Evolutionary conservation across 2,797 vertebrate species (phyloP), one percentile per base, ranked within the genome.

Genomic region (Argyrosomus regius): DNA sequence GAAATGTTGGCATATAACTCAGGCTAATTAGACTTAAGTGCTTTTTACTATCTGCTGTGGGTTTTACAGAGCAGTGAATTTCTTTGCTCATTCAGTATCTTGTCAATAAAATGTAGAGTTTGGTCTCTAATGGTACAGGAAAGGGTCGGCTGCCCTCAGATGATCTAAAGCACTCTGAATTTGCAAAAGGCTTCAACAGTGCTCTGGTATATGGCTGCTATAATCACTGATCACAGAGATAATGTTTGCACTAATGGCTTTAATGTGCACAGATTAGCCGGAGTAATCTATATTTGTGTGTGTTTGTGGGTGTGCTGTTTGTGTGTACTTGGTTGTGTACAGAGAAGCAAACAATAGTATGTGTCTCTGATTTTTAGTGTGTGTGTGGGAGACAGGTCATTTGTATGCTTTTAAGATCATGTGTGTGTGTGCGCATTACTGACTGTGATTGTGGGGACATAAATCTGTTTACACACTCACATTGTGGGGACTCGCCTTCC

Each of bases 211-310:
- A 84, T 74, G 60, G 64, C 80, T 66, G 46, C 61, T 70, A 49
- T 81, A 61, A 84, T 81, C 59, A 80, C 72, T 50, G 69, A 88
- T 77, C 54, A 76, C 62, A 84, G 45, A 50, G 73, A 89, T 83
- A 77, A 84, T 78, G 77, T 83, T 80, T 77, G 78, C 56, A 48
- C 81, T 90, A 85, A 89, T 89, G 85, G 85, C 56, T n/a, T 54
- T 77, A 82, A 89, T 87, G 84, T 89, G 75, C 48, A 52, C 81
- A 78, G 56, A 89, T 90, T 83, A 80, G 54, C 50, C 31, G 45
- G 17, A 72, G 66, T 62, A 26, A 72, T 80, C 12, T 74, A 1
- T 49, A 43, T 58, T 20, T 66, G 4, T 10, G 9, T 72, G 57
- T 28, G 24, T 48, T 14, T 28, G 61, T 31, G 12, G 2, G 20